Conservation (phyloP, 2,797 vertebrate species). For the Neosilurus mollespiculum region DNA sequence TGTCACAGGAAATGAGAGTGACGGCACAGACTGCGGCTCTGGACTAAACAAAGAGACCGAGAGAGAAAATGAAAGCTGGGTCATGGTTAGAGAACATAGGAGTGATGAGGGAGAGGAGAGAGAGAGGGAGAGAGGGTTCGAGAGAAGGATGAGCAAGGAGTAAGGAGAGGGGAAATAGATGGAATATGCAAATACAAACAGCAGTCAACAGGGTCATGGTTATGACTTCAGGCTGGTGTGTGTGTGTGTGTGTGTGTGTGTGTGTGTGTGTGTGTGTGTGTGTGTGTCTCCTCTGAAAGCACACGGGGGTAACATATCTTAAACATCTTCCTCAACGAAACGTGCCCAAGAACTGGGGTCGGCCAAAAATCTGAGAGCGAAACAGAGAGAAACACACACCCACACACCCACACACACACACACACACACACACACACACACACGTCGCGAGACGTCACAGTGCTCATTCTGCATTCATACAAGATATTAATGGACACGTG, state of each 20-base stretch:
- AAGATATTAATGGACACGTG: conserved; percentile 47
- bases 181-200: conserved; percentile 49
- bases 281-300: neutral
- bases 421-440: conserved; percentile 20
- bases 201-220: conserved; percentile 46
- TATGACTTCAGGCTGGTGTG: conserved; percentile 33
- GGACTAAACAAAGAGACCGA: conserved; percentile 36
- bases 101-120: conserved; percentile 8
- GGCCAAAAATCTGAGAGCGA: conserved; percentile 17
- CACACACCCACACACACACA: conserved; percentile 14
- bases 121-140: neutral
- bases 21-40: conserved; percentile 16
- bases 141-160: conserved; percentile 20
- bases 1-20: conserved; percentile 25
- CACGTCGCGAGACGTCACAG: conserved; percentile 1
- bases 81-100: conserved; percentile 2
- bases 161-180: conserved; percentile 23
- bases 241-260: conserved; percentile 23
- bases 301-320: conserved; percentile 20
- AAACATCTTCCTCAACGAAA: conserved; percentile 28
- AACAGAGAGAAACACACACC: conserved; percentile 6
- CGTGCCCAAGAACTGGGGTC: conserved; percentile 9
- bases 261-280: neutral
- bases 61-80: conserved; percentile 27
- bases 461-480: conserved; percentile 42